Base-by-base conservation (phyloP, 2,888 invertebrate genomes). In the Amphiduros pacificus region DNA sequence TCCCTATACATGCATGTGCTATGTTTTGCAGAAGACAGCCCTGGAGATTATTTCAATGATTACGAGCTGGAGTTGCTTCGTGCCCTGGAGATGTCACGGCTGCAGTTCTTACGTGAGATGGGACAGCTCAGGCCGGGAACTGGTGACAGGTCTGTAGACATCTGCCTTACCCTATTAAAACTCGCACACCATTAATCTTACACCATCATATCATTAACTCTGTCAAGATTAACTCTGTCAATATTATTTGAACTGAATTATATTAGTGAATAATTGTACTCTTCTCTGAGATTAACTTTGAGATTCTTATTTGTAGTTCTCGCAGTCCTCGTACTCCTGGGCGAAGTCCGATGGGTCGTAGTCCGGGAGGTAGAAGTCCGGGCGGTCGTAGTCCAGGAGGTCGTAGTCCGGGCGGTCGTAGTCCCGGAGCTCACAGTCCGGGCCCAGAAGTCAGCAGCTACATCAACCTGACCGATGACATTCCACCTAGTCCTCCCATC, bases 71-170 rank as follows among this genome's bases (percentile, higher is more conserved):
- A 89, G 73, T 80, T 89, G 51, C 85, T 88, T 65, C 86, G 88
- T 65, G 88, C 89, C 0, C 75, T 89, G 62, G 89, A 89, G 78
- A 88, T 89, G 88, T 89, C 89, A 1, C 83, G 88, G 20, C 82
- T 89, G 49, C 88, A 89, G 81, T 87, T 87, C 85, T 85, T 88
- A 52, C 86, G 87, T 76, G 89, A 89, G 73, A 76, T 80, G 64
- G 82, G 79, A 4, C 77, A 83, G 24, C 60, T 69, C n/a, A 62
- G 62, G n/a, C 69, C 66, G 14, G 64, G 67, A 27, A 63, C 62
- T 51, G 67, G 63, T 54, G 66, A 65, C 55, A 60, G 66, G 66
- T 67, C 6, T 17, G 58, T 20, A n/a, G n/a, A n/a, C n/a, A n/a
- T n/a, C n/a, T n/a, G n/a, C n/a, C n/a, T n/a, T n/a, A n/a, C n/a